These are phyloP conservation scores for Drosophila sechellia DNA, from an alignment of 1,140 invertebrate species.

Conservation along the genomic window DNA sequence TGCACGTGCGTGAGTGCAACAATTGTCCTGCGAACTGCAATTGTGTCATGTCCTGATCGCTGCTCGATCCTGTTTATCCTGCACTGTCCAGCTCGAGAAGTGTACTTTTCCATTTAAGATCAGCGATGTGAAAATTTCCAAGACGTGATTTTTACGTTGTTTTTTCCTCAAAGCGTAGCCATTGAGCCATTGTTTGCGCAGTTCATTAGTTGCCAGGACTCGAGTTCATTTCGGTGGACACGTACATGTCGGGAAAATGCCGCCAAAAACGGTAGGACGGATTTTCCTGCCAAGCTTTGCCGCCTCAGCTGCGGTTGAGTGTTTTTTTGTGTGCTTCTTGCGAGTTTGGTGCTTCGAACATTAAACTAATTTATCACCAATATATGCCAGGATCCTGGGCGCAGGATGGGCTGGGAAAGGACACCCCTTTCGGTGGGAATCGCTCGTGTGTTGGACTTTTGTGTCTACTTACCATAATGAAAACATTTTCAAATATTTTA, in stretches of 20 bases:
- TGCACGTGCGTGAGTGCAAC: conserved; percentile 72
- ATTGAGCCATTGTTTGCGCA: conserved; percentile 59
- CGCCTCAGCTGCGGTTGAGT: conserved; percentile 62
- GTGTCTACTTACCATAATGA: conserved; percentile 81
- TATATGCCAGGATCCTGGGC: conserved; percentile 58
- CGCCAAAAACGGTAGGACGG: conserved; percentile 51
- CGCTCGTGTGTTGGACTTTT: conserved; percentile 60
- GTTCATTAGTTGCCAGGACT: conserved; percentile 63
- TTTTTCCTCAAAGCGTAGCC: conserved; percentile 22
- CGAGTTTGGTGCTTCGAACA: conserved; percentile 44
- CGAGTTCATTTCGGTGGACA: conserved; percentile 52
- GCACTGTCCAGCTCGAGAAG: conserved; percentile 23
- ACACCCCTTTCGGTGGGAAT: conserved; percentile 65
- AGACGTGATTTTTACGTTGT: conserved; percentile 59
- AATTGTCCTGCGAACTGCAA: conserved; percentile 68
- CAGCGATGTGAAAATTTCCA: conserved; percentile 74
- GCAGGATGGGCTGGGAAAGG: conserved; percentile 30
- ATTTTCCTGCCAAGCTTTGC: conserved; percentile 55
- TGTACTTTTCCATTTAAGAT: conserved; percentile 41
- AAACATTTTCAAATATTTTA: conserved; percentile 84
- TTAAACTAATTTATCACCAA: conserved; percentile 83
- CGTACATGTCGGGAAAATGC: conserved; percentile 52
- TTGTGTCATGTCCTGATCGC: conserved; percentile 68
- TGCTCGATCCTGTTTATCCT: conserved; percentile 7
- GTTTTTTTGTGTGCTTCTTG: conserved; percentile 17